Base-by-base conservation (phyloP, 2,888 invertebrate genomes). In the Schizotus pectinicornis region DNA sequence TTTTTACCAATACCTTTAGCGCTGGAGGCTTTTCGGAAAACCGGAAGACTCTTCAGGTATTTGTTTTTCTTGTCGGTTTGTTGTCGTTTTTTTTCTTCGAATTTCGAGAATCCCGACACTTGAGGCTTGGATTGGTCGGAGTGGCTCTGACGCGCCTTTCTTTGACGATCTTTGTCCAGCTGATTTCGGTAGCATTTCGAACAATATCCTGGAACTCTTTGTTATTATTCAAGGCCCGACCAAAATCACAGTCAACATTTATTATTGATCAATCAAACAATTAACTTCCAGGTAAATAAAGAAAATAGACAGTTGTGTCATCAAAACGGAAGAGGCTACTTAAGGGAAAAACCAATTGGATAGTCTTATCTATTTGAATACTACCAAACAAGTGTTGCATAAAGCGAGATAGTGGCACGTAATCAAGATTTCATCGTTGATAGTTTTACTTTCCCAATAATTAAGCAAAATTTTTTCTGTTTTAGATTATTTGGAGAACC, bases 171-270 rank as follows among this genome's bases (percentile, higher is more conserved):
- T 56, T 80, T 82, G 67, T 86, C 87, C 77, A 90, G 84, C 71
- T 88, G 86, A 70, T 94, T 92, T 48, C 95, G 86, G 80, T 94
- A 94, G 79, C 99, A 99, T 81, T 95, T 92, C 41, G 98, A 98
- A 79, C 99, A 99, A 78, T 95, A 95, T 1, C 98, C 80, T 80
- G 31, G 30, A 63, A 62, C n/a, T n/a, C n/a, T n/a, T n/a, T n/a
- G 1, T 1, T 12, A 7, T 7, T 49, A n/a, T 9, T n/a, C n/a
- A n/a, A n/a, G 37, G 7, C 2, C 6, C 3, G 2, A n/a, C 7
- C 13, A 12, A 7, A 37, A 37, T 37, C 7, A 37, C 13, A 11
- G 9, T 6, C 1, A 6, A 37, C 11, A 12, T 1, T n/a, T 1
- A n/a, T 37, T 8, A 37, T 37, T 37, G 11, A n/a, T 37, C 13